Percentiles rank a stretch among this genome's conserved stretches.
These are phyloP conservation scores for Caenorhabditis parvicauda DNA, from an alignment of 2,888 invertebrate genomes.

Conservation along the genomic window DNA sequence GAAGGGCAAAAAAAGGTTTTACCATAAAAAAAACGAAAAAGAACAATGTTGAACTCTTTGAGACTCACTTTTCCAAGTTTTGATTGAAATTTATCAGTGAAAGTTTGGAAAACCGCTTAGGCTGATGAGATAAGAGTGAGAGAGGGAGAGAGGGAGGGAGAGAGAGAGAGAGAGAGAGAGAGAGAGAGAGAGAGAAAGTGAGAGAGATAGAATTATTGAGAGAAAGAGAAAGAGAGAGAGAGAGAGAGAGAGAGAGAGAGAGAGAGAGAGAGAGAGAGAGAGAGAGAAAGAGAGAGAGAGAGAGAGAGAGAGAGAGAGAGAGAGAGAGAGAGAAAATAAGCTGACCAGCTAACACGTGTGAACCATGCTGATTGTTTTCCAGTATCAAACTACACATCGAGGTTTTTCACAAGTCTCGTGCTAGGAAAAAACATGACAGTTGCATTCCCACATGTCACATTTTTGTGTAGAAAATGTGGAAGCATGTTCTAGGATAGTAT, in stretches of 20 bases:
- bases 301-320: constrained; percentile 15
- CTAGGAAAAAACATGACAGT: too few species aligned
- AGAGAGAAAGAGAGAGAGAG: constrained; percentile 10
- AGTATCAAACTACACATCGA: too few species aligned
- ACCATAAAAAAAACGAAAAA: neutral
- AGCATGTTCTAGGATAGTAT: too few species aligned
- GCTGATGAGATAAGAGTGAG: neutral
- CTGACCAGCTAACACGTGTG: too few species aligned
- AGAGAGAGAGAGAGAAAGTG: constrained; percentile 5
- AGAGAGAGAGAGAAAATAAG: too few species aligned
- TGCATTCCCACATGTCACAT: too few species aligned
- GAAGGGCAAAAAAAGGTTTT: neutral
- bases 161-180: neutral
- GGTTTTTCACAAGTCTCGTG: too few species aligned
- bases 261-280: neutral
- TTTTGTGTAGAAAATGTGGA: too few species aligned
- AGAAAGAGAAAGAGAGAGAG: constrained; percentile 3
- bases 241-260: constrained; percentile 3
- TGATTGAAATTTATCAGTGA: too few species aligned
- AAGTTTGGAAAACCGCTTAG: constrained; percentile 1
- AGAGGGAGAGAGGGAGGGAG: neutral
- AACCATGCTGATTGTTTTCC: too few species aligned
- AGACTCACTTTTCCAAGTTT: too few species aligned
- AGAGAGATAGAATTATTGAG: neutral
- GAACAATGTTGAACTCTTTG: constrained; percentile 9